phyloP scores from a whole-genome alignment of 1,140 invertebrate species.

The Diprion similis region DNA sequence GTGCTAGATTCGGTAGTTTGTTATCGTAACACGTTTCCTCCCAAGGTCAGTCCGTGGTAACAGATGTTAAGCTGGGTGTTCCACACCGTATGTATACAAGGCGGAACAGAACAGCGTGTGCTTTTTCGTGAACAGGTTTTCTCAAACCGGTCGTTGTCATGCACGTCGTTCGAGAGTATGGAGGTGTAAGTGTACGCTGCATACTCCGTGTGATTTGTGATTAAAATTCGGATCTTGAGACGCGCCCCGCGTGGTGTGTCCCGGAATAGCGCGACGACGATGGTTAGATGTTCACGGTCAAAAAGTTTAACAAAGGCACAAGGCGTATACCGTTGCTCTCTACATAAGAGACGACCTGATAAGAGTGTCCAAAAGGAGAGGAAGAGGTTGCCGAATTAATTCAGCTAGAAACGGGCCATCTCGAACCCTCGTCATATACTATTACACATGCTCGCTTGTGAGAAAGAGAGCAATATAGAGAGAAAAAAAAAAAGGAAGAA shows the following conservation, averaged over 20 bases:
- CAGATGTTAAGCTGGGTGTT: background rate
- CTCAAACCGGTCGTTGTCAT: background rate
- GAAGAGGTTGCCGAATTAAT: background rate
- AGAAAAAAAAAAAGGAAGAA: no score
- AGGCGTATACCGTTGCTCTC: background rate
- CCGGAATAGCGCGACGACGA: background rate
- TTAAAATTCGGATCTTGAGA: background rate
- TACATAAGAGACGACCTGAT: background rate
- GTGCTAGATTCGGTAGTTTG: no score
- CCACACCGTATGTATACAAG: background rate
- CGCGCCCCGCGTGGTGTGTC: background rate
- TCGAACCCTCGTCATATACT: slow-evolving; percentile 4
- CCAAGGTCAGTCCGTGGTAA: background rate
- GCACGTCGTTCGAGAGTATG: no score
- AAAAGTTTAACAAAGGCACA: background rate
- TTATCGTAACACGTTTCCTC: background rate
- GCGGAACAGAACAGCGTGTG: background rate
- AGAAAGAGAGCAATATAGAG: no score
- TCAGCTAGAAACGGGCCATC: background rate
- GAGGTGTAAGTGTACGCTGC: background rate
- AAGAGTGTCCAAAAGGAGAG: background rate
- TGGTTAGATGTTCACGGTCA: background rate
- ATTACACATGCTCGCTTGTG: background rate
- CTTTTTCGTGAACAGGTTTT: background rate
- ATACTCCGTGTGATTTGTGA: background rate